phyloP scores from a whole-genome alignment of 2,797 vertebrate species.

The Chaetodon trifasciatus region DNA sequence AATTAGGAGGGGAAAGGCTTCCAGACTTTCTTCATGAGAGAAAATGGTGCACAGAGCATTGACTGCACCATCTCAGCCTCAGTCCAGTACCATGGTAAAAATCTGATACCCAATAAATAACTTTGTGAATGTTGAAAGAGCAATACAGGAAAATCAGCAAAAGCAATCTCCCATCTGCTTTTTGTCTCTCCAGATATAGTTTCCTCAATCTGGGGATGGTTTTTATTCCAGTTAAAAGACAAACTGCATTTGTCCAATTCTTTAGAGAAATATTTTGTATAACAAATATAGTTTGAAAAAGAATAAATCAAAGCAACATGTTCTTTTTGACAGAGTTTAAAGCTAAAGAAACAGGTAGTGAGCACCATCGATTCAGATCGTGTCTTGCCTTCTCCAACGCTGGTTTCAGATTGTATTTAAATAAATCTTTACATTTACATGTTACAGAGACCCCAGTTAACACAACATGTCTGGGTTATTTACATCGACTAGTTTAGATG shows the following conservation, averaged over 20 bases:
- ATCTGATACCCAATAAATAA: not conserved
- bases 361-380: not conserved
- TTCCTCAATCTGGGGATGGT: not conserved
- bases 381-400: not conserved
- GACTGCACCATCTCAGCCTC: not conserved
- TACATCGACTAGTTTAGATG: no score
- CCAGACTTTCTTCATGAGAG: not conserved
- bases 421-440: not conserved
- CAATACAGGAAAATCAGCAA: not conserved
- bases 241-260: not conserved
- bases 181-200: not conserved
- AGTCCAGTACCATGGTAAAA: not conserved
- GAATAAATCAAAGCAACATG: not conserved
- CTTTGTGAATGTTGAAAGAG: not conserved
- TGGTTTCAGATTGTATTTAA: not conserved
- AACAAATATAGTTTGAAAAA: not conserved
- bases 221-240: not conserved
- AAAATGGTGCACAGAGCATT: not conserved
- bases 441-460: not conserved
- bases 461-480: no score
- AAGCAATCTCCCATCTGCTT: not conserved
- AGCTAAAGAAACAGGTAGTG: not conserved
- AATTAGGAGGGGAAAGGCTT: not conserved
- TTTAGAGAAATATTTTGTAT: not conserved
- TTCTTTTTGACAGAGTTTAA: not conserved